Base-by-base conservation (phyloP, 2,113 vertebrate genomes). In the Conger conger region DNA sequence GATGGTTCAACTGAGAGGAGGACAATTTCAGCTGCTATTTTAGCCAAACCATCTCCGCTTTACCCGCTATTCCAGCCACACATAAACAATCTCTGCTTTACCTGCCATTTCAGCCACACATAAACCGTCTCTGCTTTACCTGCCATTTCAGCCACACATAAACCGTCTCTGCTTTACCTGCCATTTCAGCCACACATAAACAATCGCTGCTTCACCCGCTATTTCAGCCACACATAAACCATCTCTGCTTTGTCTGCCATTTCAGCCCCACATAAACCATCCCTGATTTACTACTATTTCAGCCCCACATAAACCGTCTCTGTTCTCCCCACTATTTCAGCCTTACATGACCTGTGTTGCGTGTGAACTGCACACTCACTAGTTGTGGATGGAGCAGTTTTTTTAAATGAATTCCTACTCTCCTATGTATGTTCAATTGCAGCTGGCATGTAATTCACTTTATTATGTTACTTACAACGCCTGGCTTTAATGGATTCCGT, bases 1-100 rank as follows among this genome's bases (percentile, higher is more conserved):
- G 88, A 93, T 93, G 93, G 91, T 90, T 89, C 86, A 89, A 73
- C 89, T 83, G 84, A 84, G 88, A 57, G 73, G 68, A 76, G 57
- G 85, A 91, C 88, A 87, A 90, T 88, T 90, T 89, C 80, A 37
- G 87, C 79, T 1, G 76, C 40, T n/a, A n/a, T n/a, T n/a, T n/a
- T n/a, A 8, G 13, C 20, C 89, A 87, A 87, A 92, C 76, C 76
- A 35, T 37, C 79, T 76, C n/a, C 83, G 82, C 54, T 86, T 42
- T 80, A 86, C 79, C 81, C 84, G n/a, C n/a, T n/a, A n/a, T n/a
- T n/a, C n/a, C n/a, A n/a, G n/a, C n/a, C n/a, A n/a, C n/a, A n/a
- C n/a, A n/a, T n/a, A n/a, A n/a, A n/a, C n/a, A n/a, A n/a, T n/a
- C n/a, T n/a, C n/a, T n/a, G n/a, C n/a, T n/a, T n/a, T n/a, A n/a